Evolutionary conservation across 2,797 vertebrate species (phyloP), one percentile per base, ranked within the genome.

Genomic region (Halcyon smyrnensis): DNA sequence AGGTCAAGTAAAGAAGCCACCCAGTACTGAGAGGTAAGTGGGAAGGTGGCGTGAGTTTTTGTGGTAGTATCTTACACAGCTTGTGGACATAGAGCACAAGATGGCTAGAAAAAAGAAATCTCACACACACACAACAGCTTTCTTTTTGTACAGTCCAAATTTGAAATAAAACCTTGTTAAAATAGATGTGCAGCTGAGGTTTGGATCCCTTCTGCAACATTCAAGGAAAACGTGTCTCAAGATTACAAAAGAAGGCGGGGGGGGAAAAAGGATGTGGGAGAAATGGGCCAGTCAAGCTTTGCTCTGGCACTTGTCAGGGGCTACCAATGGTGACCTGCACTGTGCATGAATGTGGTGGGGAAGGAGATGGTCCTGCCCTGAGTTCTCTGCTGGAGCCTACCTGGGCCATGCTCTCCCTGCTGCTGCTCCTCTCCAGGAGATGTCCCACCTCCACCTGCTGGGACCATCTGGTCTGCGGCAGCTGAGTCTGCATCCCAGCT

Each of bases 381-480:
- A 48, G 25, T 9, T 20, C 48, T 57, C 57, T 13, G 17, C 85
- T 67, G 50, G 77, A 48, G 13, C 30, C 57, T 60, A 23, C 62
- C 43, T 34, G 0, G 2, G 12, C 68, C 0, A 0, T 41, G 62
- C 9, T 60, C 37, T 23, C 9, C 28, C 53, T 36, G 21, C 28
- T 71, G n/a, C 70, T 27, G n/a, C 59, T 50, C 34, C 36, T 28
- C 10, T 41, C 20, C 63, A 32, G 84, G 53, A 50, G 51, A 3
- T 3, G 51, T 84, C 51, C 51, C 32, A 18, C 46, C 59, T 11
- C 12, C 32, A 0, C 13, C 8, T 8, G 1, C 67, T 27, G 84
- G 36, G 12, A 23, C 45, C 11, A 5, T 24, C 78, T 6, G 28
- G 62, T 34, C 51, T 39, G 28, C 24, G 3, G 4, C 69, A 48